These are phyloP conservation scores for Phrynocephalus guinanensis DNA, from an alignment of 2,797 vertebrate genomes.

Conservation along the genomic window DNA sequence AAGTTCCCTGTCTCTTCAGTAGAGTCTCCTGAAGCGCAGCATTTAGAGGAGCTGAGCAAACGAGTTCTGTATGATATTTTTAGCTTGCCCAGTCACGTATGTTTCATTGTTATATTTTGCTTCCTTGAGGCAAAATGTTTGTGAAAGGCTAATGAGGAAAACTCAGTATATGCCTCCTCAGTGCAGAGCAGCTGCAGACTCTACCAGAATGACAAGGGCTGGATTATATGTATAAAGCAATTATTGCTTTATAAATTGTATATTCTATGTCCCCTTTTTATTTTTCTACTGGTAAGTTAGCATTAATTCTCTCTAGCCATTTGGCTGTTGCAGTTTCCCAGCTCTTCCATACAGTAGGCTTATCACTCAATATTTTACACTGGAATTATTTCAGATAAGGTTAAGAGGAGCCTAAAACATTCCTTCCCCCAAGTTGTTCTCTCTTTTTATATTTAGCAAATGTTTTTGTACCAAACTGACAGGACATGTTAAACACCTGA, in stretches of 20 bases:
- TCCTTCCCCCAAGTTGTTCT: background rate
- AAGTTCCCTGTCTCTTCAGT: background rate
- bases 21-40: background rate
- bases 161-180: background rate
- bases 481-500: too few relatives aligned
- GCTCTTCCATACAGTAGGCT: background rate
- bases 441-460: too few relatives aligned
- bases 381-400: background rate
- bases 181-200: background rate
- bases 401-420: background rate
- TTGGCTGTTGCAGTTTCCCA: background rate
- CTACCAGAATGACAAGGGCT: background rate
- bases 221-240: background rate
- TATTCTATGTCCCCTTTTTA: background rate
- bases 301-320: conserved; percentile 1
- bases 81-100: background rate
- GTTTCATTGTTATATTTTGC: background rate
- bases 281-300: background rate
- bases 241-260: conserved; percentile 18
- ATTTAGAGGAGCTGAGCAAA: background rate
- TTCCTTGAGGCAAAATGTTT: background rate
- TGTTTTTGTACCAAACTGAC: too few relatives aligned
- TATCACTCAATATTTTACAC: conserved; percentile 5
- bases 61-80: background rate
- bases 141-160: background rate